Evolutionary conservation across 2,888 invertebrate genomes (phyloP), one percentile per base, ranked within the genome.

Genomic region (Luffia ferchaultella): DNA sequence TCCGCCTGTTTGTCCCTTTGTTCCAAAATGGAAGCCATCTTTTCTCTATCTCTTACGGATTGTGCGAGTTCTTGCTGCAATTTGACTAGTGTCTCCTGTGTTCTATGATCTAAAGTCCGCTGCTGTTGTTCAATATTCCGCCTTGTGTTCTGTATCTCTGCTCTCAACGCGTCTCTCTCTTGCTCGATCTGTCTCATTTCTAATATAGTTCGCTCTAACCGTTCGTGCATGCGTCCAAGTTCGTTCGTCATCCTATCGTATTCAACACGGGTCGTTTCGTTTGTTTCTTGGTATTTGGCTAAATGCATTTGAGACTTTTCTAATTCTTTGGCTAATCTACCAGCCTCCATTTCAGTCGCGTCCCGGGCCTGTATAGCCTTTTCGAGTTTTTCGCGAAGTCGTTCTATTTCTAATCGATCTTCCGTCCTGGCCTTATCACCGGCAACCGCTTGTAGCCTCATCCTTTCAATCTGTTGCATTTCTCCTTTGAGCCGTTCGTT

Each of bases 231-330:
- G 57, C 93, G 86, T 15, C 92, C 89, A 57, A 93, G 78, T 64
- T 95, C 95, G 48, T 90, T 90, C 1, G 92, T 90, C 89, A 95
- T 90, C 59, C 93, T 86, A 62, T 95, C 95, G 62, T 93, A 92
- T 66, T 95, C 95, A 56, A 93, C 93, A 63, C 93, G 90, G 5
- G 92, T 90, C 1, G 90, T 88, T 67, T 95, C 94, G 63, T 91
- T 90, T 2, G 90, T 90, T 71, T 95, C 95, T 65, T 94, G 90
- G 62, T 93, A 92, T 72, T 94, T 95, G 30, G 90, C 87, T 56
- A 94, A 85, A 74, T 93, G 91, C 77, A 92, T 87, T 68, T 94
- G 93, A 48, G 93, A 90, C 75, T 94, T 94, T 72, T 94, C 95
- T 51, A 93, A 85, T 76, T 93, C 95, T 67, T 93, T 93, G 18